A percentile compares a stretch with the other conserved stretches of the same genome.
Conservation (phyloP, 2,888 invertebrate genomes). For the Notocelia uddmanniana region DNA sequence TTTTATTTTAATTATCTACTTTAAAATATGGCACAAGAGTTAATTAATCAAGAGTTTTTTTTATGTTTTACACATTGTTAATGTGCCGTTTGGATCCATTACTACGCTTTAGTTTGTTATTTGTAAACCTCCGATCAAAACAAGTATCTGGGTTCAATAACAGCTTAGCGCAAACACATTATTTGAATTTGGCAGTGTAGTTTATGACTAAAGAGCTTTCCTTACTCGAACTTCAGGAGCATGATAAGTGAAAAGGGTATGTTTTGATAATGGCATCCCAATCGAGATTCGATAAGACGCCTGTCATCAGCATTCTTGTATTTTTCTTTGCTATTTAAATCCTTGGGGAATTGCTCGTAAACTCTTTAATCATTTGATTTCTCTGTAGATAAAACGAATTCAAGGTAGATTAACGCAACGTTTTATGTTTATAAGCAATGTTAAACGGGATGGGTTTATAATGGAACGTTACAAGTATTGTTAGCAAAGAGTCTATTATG, state of each 20-base stretch:
- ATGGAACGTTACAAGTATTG: too few species aligned
- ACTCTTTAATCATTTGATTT: slow-evolving; percentile 1
- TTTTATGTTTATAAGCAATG: background rate
- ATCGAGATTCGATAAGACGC: slow-evolving; percentile 14
- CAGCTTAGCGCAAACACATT: too few species aligned
- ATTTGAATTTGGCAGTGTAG: background rate
- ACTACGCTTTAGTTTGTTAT: too few species aligned
- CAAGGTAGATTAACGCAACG: background rate
- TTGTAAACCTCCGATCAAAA: too few species aligned
- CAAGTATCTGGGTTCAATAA: too few species aligned
- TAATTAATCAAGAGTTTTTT: too few species aligned
- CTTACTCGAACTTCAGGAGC: background rate
- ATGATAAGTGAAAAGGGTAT: slow-evolving; percentile 14
- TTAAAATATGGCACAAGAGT: too few species aligned
- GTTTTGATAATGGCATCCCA: slow-evolving; percentile 19
- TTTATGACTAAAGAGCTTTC: background rate
- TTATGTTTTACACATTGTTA: too few species aligned
- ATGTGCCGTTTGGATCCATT: too few species aligned
- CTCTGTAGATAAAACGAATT: background rate
- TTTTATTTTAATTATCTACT: too few species aligned
- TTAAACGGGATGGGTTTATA: background rate
- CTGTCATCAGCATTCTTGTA: slow-evolving; percentile 25
- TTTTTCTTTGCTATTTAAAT: slow-evolving; percentile 14
- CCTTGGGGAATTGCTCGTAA: background rate
- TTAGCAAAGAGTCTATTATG: too few species aligned